Base-by-base conservation (phyloP, 2,113 vertebrate species). In the Ciconia boyciana region DNA sequence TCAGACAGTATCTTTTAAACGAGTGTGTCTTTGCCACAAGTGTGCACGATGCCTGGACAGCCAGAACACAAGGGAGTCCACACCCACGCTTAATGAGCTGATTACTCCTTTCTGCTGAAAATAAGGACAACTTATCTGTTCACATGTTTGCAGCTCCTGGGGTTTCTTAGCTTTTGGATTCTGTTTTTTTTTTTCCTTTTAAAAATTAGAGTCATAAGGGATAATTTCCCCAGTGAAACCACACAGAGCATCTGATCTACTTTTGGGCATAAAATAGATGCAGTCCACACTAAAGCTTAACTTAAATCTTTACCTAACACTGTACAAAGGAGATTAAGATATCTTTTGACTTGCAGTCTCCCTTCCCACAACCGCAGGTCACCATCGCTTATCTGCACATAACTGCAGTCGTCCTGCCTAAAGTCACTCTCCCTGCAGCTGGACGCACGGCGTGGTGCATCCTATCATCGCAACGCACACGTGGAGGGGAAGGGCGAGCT, bases 1-100 rank as follows among this genome's bases (percentile, higher is more conserved):
- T 9, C 39, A 36, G 52, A 60, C 31, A 12, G 1, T 62, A 17
- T 31, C 39, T 82, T 60, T 55, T 11, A 36, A 62, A 48, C 5
- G 7, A 26, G 20, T 3, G 13, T 9, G 19, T 13, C 44, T 46
- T 34, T 32, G 9, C 24, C 68, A 49, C 28, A 26, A 36, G 34
- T 1, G 1, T 29, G 39, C 39, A 8, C 1, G 1, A 29, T 6
- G 7, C 15, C 19, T 5, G 4, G 66, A 49, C 54, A 84, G 54
- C 34, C 19, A 19, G 15, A 61, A 66, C 9, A 48, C 6, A 25
- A 19, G 32, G 9, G 36, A n/a, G 68, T 11, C 19, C 28, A 10
- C 10, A 32, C 15, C 36, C 32, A 41, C 1, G 2, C 21, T 48
- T 55, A 55, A 39, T 11, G 52, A 85, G 13, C 41, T 10, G 26